phyloP scores from a whole-genome alignment of 2,113 vertebrate genomes.

The Chloropsis hardwickii region DNA sequence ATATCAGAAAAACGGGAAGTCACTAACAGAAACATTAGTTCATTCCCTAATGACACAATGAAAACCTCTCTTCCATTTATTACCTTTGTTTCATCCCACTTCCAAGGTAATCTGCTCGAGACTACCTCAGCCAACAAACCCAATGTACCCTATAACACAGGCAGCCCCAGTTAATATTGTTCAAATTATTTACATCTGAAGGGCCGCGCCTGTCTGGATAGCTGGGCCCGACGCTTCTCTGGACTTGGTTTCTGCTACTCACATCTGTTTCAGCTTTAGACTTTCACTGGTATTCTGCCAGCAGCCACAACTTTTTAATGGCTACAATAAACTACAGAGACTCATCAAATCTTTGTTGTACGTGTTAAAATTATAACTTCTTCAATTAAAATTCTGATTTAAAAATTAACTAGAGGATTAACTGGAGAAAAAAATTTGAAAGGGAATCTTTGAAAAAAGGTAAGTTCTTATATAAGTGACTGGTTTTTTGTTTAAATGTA shows the following conservation, averaged over 20 bases:
- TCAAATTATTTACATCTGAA: constrained; percentile 65
- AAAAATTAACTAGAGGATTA: constrained; percentile 31
- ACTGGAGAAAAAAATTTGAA: constrained; percentile 2
- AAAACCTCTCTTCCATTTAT: not conserved
- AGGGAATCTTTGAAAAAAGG: constrained; percentile 15
- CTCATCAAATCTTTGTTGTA: constrained; percentile 81
- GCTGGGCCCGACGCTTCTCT: constrained; percentile 57
- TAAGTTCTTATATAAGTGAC: not conserved
- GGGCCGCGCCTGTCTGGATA: constrained; percentile 54
- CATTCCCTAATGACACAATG: not conserved
- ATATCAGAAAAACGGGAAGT: not conserved
- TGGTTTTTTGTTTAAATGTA: constrained; percentile 38
- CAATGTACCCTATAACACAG: constrained; percentile 29
- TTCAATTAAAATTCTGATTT: constrained; percentile 78
- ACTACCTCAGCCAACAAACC: constrained; percentile 22
- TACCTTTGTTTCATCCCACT: not conserved
- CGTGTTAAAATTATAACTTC: constrained; percentile 80
- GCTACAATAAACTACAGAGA: constrained; percentile 82
- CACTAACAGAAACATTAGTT: not conserved
- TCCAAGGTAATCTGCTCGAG: not conserved
- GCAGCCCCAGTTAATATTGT: constrained; percentile 47
- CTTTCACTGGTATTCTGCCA: constrained; percentile 81
- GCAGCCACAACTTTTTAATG: constrained; percentile 80
- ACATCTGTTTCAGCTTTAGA: constrained; percentile 84
- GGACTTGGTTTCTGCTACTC: constrained; percentile 72